Evolutionary conservation across 2,797 vertebrate species (phyloP).

Genomic region (Ctenochaetus hawaiiensis): DNA sequence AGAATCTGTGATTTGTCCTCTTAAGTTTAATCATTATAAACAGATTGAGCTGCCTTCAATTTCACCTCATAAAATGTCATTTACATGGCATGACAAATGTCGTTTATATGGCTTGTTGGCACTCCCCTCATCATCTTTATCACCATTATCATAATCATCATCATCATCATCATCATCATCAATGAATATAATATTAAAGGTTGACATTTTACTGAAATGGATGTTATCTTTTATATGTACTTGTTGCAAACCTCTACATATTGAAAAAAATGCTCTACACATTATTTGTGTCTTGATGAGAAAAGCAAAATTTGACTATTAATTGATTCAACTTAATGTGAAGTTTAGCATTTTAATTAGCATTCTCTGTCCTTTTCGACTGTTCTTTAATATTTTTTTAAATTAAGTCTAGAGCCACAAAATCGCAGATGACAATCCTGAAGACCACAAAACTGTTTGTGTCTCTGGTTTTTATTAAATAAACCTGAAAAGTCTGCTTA

Average conservation of each 20-base stretch:
- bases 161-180: not conserved
- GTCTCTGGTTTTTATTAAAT: not conserved
- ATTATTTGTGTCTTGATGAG: not conserved
- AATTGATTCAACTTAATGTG: not conserved
- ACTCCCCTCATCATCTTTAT: not conserved
- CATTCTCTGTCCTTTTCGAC: not conserved
- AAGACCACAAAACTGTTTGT: not conserved
- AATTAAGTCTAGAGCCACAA: not conserved
- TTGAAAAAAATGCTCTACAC: not conserved
- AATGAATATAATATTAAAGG: not conserved
- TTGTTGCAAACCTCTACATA: not conserved
- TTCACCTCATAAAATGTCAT: slow-evolving; percentile 14
- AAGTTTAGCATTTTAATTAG: not conserved
- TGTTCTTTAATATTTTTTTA: not conserved
- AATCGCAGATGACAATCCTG: not conserved
- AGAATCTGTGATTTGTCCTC: not conserved
- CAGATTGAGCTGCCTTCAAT: not conserved
- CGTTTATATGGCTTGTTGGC: not conserved
- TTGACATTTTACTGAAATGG: not conserved
- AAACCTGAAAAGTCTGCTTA: not conserved
- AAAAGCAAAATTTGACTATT: not conserved
- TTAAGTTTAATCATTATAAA: not conserved
- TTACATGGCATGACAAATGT: slow-evolving; percentile 1
- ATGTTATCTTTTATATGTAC: not conserved
- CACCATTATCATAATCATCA: not conserved